phyloP scores from a whole-genome alignment of 1,140 invertebrate species.

The Drosophila arawakana region DNA sequence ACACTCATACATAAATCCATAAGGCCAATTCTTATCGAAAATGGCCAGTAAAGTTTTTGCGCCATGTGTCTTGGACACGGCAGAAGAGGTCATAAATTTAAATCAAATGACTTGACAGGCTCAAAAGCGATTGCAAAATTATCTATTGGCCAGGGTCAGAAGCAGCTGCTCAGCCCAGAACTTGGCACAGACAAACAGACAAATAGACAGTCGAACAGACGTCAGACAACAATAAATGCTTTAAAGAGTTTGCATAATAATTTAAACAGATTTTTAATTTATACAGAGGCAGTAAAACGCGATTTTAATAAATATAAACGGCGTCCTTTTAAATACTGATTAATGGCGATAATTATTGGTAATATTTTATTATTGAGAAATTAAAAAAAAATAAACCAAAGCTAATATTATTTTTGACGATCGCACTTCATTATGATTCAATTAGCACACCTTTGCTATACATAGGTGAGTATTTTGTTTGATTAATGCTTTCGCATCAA shows the following conservation, averaged over 20 bases:
- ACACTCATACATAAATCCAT: slow-evolving; percentile 1
- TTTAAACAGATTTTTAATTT: slow-evolving; percentile 29
- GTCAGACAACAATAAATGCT: neutral
- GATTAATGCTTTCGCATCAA: slow-evolving; percentile 63
- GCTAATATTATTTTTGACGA: slow-evolving; percentile 29
- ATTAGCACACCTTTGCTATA: slow-evolving; percentile 52
- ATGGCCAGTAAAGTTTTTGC: slow-evolving; percentile 34
- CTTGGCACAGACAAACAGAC: neutral
- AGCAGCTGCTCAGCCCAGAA: slow-evolving; percentile 43
- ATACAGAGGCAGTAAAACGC: neutral
- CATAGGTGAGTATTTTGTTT: slow-evolving; percentile 48
- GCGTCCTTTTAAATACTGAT: slow-evolving; percentile 24
- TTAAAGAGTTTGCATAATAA: slow-evolving; percentile 21
- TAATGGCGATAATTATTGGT: slow-evolving; percentile 7
- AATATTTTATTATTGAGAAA: slow-evolving; percentile 12
- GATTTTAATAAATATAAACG: slow-evolving; percentile 60
- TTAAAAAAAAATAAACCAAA: slow-evolving; percentile 33
- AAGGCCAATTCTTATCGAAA: slow-evolving; percentile 29
- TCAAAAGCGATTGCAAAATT: slow-evolving; percentile 62
- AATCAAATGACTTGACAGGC: slow-evolving; percentile 71
- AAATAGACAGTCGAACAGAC: neutral
- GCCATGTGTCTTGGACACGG: slow-evolving; percentile 63
- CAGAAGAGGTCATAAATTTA: slow-evolving; percentile 68
- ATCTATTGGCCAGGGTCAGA: slow-evolving; percentile 43
- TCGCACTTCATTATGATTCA: slow-evolving; percentile 73